Evolutionary conservation across 2,888 invertebrate species (phyloP), one percentile per base, ranked within the genome.

Genomic region (Sesia bembeciformis): DNA sequence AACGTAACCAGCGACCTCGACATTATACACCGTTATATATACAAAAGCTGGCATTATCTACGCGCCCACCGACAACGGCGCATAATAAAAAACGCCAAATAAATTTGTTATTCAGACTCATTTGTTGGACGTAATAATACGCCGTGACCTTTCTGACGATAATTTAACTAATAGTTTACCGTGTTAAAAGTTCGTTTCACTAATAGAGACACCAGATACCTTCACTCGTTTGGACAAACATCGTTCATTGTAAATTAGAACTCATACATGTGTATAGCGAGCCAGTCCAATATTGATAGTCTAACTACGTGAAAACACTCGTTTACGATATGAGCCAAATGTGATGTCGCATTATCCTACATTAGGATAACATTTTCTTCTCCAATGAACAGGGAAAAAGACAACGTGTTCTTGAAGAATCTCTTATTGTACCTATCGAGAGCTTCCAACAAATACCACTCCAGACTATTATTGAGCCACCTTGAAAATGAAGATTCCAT

Each of bases 1-100:
- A 58, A 62, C 60, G 57, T 60, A 66, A 64, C 64, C 61, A 59
- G 60, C 59, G 60, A 60, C 63, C 46, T 57, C 55, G 54, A 57
- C 58, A 60, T 55, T 56, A 46, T 46, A 46, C 23, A 46, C 46
- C 23, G 8, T 46, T 46, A 46, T 23, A 46, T 8, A 46, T 57
- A 55, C 53, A 60, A 52, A 43, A 41, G 51, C 39, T 46, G 42
- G 50, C 49, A 56, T 52, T 52, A 52, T 55, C 51, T 40, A 39
- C 39, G 40, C 53, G 40, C 58, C 49, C 53, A 40, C 53, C 39
- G 51, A 52, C 42, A 49, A 8, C 51, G 6, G 53, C 50, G 40
- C 39, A 52, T 41, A 52, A 8, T 40, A 52, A 40, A 41, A 43
- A 40, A 49, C 50, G 40, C 50, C 40, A 41, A 53, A 53, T 46